Base-by-base conservation (phyloP, 2,113 vertebrate species). In the Gymnobelideus leadbeateri region DNA sequence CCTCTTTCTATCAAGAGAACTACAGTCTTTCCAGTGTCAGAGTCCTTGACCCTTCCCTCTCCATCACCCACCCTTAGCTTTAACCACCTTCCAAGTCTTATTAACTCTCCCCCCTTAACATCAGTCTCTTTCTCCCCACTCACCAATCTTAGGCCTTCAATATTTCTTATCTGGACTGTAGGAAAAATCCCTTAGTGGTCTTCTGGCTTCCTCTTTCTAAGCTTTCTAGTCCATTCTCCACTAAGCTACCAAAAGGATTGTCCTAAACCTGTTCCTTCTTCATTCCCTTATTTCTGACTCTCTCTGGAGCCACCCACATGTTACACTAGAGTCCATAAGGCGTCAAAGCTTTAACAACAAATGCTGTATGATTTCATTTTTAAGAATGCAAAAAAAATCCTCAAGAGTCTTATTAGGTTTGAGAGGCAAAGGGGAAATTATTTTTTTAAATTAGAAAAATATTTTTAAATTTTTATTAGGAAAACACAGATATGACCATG, bases 381-480 rank as follows among this genome's bases (percentile, higher is more conserved):
- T 92, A 96, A 89, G 68, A 92, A 96, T 28, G 47, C 93, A 91
- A 61, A 61, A 57, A 94, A 91, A 92, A 93, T 95, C 96, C 37
- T 91, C 53, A 49, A 91, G 95, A 77, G 19, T 89, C 94, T 51
- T 94, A 94, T 97, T 93, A 57, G 91, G 54, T 0, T 50, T 68
- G 50, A 96, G 97, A 96, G 95, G 68, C 84, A 94, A 95, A 94
- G 47, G 91, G 25, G 52, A 97, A 96, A 89, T 93, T 57, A 96
- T 97, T 96, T 94, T 97, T 92, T 31, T 61, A 11, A 57, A 37
- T 68, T 68, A 68, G 10, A 11, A 68, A 37, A 68, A 37, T 37
- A 37, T 68, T 55, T 61, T 61, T 0, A 31, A 12, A 31, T 31
- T 54, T 54, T 54, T 68, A 16, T 68, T 37, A 68, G 61, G 31